Evolutionary conservation across 2,797 vertebrate species (phyloP).

Genomic region (Diglossa cyanea): DNA sequence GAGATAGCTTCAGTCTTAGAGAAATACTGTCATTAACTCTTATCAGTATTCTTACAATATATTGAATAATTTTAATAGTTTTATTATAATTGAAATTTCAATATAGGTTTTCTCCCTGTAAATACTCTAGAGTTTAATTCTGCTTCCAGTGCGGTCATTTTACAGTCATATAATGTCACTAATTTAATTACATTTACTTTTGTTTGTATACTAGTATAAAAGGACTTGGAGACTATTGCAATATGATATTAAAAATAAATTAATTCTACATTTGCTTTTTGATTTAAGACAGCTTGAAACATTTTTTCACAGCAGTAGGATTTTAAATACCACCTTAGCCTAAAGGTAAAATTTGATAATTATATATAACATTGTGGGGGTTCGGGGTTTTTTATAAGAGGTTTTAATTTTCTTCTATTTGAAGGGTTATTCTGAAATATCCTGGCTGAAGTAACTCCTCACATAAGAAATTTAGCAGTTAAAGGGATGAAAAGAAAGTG

Average conservation of each 20-base stretch:
- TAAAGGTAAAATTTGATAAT: background rate
- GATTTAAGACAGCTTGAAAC: background rate
- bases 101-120: background rate
- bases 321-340: background rate
- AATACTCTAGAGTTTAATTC: background rate
- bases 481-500: background rate
- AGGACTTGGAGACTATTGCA: background rate
- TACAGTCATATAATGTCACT: background rate
- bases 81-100: background rate
- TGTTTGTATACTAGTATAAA: background rate
- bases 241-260: background rate
- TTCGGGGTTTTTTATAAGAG: background rate
- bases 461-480: background rate
- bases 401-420: background rate
- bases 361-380: accelerated
- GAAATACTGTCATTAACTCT: background rate
- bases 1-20: background rate
- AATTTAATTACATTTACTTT: background rate
- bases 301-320: background rate
- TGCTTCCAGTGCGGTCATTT: background rate
- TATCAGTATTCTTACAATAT: background rate
- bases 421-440: background rate
- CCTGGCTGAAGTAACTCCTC: background rate
- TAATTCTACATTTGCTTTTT: background rate
- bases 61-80: background rate